Conservation (phyloP, 2,888 invertebrate species). For the Ophion ventricosus region DNA sequence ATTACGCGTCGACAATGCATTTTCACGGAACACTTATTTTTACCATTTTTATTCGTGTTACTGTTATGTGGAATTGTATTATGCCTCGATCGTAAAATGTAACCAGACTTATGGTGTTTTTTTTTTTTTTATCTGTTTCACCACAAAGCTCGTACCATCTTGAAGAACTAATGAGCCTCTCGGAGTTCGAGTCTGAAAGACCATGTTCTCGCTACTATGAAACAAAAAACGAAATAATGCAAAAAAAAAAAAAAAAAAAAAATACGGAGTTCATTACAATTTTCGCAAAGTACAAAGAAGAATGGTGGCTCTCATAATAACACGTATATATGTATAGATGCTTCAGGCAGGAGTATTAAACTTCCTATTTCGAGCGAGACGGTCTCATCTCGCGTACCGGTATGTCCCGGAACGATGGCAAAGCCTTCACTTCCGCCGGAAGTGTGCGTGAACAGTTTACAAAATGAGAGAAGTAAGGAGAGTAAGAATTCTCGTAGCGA, state of each 20-base stretch:
- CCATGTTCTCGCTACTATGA: background rate
- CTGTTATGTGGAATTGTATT: too few relatives aligned
- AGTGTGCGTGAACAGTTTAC: slow-evolving; percentile 58
- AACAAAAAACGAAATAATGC: too few relatives aligned
- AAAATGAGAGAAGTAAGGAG: slow-evolving; percentile 43
- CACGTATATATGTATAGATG: background rate
- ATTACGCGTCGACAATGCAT: background rate
- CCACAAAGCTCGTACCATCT: background rate
- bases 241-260: background rate
- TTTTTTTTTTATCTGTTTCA: background rate
- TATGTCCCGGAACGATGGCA: slow-evolving; percentile 57
- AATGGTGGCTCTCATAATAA: slow-evolving; percentile 15
- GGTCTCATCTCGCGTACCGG: slow-evolving; percentile 44
- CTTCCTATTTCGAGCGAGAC: slow-evolving; percentile 47
- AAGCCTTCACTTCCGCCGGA: slow-evolving; percentile 59
- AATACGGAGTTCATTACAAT: slow-evolving; percentile 9
- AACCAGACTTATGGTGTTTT: background rate
- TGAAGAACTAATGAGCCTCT: slow-evolving; percentile 20
- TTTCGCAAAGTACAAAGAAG: slow-evolving; percentile 27
- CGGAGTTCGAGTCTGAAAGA: background rate
- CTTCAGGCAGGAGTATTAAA: slow-evolving; percentile 26
- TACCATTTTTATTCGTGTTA: too few relatives aligned
- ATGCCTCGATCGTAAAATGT: background rate
- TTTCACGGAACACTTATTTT: background rate
- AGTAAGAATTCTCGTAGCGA: slow-evolving; percentile 21